Conservation (phyloP, 1,140 invertebrate genomes). For the Octopus sinensis region DNA sequence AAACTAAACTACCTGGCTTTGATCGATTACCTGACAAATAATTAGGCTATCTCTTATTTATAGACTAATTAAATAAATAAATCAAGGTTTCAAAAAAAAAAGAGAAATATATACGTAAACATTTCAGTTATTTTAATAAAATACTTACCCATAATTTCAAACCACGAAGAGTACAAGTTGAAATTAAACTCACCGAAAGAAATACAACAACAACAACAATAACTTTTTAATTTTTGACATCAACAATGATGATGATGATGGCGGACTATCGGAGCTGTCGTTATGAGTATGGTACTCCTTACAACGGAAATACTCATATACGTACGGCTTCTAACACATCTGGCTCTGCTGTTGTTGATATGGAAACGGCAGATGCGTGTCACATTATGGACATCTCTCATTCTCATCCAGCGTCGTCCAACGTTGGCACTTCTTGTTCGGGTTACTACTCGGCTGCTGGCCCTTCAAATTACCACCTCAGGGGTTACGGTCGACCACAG, state of each 20-base stretch:
- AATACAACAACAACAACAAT: neutral
- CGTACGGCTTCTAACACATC: constrained; percentile 20
- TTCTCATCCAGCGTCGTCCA: constrained; percentile 29
- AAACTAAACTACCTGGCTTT: too few species aligned
- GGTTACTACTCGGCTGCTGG: constrained; percentile 20
- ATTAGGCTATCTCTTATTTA: too few species aligned
- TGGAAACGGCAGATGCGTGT: constrained; percentile 33
- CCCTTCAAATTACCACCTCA: constrained; percentile 14
- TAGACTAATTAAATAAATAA: too few species aligned
- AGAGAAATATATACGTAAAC: too few species aligned
- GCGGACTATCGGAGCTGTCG: constrained; percentile 50
- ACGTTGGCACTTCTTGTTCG: constrained; percentile 21
- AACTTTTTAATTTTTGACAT: constrained; percentile 9
- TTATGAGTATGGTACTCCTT: constrained; percentile 32
- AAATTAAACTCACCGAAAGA: neutral
- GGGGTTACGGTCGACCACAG: constrained; percentile 17
- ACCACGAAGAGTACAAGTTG: neutral
- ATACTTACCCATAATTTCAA: neutral
- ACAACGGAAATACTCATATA: constrained; percentile 29
- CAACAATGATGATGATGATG: constrained; percentile 50
- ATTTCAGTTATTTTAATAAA: too few species aligned
- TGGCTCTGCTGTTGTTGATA: constrained; percentile 24
- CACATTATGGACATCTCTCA: constrained; percentile 50
- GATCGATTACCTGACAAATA: too few species aligned
- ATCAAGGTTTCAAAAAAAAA: too few species aligned